These are phyloP conservation scores for Thaumatotibia leucotreta DNA, from an alignment of 1,140 invertebrate genomes.

Conservation along the genomic window DNA sequence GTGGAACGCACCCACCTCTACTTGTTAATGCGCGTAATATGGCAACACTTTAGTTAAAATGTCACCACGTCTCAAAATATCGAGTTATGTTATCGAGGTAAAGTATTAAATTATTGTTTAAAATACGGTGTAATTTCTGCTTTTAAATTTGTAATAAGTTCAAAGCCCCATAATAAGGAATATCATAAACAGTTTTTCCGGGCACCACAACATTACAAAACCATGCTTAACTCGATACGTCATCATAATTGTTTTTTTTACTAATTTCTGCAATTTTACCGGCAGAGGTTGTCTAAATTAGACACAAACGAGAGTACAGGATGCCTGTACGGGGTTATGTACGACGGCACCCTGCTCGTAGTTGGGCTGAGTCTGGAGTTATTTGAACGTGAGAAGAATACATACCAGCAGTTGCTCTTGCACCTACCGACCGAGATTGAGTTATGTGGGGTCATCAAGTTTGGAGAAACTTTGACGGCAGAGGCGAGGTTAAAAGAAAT, in stretches of 20 bases:
- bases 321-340: constrained; percentile 84
- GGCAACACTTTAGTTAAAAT: constrained; percentile 66
- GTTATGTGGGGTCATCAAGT: constrained; percentile 83
- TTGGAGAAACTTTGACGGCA: constrained; percentile 75
- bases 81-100: constrained; percentile 76
- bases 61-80: constrained; percentile 77
- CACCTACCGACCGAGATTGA: constrained; percentile 85
- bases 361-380: constrained; percentile 81
- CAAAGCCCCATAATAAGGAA: background rate
- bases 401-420: constrained; percentile 78
- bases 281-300: constrained; percentile 56
- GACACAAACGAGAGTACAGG: constrained; percentile 79
- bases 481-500: constrained; percentile 78
- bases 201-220: constrained; percentile 1
- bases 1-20: too few relatives aligned
- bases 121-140: background rate
- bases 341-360: constrained; percentile 82
- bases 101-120: constrained; percentile 27
- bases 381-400: constrained; percentile 74
- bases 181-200: background rate
- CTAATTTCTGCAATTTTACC: constrained; percentile 20
- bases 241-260: constrained; percentile 23
- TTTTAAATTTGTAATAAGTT: background rate
- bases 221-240: constrained; percentile 25
- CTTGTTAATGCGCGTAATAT: too few relatives aligned